Conservation (phyloP, 2,888 invertebrate genomes). For the Tortrix viridana region DNA sequence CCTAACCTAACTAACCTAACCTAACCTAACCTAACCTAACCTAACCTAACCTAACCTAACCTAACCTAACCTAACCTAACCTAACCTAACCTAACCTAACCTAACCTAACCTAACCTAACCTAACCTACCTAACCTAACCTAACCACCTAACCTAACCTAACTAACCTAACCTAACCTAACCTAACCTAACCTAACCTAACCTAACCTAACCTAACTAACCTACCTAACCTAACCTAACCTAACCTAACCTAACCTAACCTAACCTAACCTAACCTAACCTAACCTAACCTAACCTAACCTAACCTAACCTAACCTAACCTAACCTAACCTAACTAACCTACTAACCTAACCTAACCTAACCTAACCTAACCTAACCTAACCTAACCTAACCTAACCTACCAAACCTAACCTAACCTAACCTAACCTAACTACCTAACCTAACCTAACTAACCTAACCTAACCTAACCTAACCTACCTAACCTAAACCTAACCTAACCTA, state of each 20-base stretch:
- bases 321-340: constrained; percentile 36
- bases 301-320: constrained; percentile 37
- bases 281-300: constrained; percentile 36
- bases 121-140: no score
- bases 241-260: constrained; percentile 38
- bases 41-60: constrained; percentile 9
- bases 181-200: constrained; percentile 38
- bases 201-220: constrained; percentile 38
- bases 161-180: constrained; percentile 36
- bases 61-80: constrained; percentile 31
- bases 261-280: constrained; percentile 38
- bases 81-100: constrained; percentile 38
- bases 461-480: no score
- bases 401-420: no score
- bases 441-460: no score
- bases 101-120: constrained; percentile 38
- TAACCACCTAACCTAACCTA: constrained; percentile 38
- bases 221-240: constrained; percentile 38
- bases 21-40: constrained; percentile 35
- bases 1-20: constrained; percentile 36
- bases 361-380: constrained; percentile 3
- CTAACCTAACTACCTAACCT: no score
- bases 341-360: constrained; percentile 5
- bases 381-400: constrained; percentile 3
- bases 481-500: constrained; percentile 8